These are phyloP conservation scores for Erinaceus europaeus DNA, from an alignment of 2,113 vertebrate species.

Conservation along the genomic window DNA sequence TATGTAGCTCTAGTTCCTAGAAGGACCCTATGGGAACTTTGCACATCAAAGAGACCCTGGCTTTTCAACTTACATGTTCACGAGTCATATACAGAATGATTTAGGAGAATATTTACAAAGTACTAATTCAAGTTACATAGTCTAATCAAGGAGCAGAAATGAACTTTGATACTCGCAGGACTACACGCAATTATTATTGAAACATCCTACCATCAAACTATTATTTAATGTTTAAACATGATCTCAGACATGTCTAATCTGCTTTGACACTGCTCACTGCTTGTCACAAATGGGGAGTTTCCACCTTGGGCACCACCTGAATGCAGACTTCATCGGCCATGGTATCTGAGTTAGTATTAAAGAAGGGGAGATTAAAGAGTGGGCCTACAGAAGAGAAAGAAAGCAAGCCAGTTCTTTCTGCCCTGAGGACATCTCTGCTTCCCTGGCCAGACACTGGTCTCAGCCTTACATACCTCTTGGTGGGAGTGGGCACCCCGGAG, in stretches of 20 bases:
- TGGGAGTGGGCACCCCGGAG: slow-evolving; percentile 91
- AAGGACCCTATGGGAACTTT: slow-evolving; percentile 19
- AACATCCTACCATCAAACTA: slow-evolving; percentile 19
- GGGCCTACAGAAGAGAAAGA: neutral
- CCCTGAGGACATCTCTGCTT: neutral
- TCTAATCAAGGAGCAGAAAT: slow-evolving; percentile 35
- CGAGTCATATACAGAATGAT: neutral
- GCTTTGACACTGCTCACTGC: neutral
- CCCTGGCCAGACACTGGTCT: neutral
- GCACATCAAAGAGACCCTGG: neutral
- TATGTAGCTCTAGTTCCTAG: neutral
- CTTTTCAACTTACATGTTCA: neutral
- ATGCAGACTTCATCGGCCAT: neutral
- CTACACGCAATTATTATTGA: slow-evolving; percentile 35
- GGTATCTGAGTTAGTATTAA: neutral
- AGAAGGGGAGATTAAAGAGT: neutral
- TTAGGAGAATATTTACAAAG: neutral
- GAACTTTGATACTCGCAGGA: slow-evolving; percentile 28
- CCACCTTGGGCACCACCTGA: slow-evolving; percentile 4
- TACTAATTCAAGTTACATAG: slow-evolving; percentile 17
- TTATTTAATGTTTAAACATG: neutral
- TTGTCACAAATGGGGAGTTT: neutral
- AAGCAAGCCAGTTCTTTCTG: neutral
- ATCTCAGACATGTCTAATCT: neutral
- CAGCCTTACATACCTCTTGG: slow-evolving; percentile 87